These are phyloP conservation scores for Parelbella ahira DNA, from an alignment of 2,888 invertebrate genomes.

Conservation along the genomic window DNA sequence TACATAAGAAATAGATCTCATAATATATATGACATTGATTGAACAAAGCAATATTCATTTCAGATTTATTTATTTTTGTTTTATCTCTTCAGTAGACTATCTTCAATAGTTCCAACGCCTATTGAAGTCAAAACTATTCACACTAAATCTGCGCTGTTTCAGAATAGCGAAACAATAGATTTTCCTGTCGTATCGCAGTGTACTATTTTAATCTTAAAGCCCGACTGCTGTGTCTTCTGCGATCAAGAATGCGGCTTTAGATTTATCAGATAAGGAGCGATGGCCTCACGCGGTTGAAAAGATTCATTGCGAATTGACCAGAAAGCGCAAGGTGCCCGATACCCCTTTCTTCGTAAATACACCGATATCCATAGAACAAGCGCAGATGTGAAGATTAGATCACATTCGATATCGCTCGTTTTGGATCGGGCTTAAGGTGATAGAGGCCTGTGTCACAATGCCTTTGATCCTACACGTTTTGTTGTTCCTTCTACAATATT, in stretches of 20 bases:
- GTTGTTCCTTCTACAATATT: conserved; percentile 21
- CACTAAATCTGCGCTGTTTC: conserved; percentile 21
- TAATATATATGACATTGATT: too few species aligned
- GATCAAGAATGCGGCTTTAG: conserved; percentile 59
- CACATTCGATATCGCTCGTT: conserved; percentile 54
- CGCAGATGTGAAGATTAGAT: conserved; percentile 70
- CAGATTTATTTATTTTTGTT: too few species aligned
- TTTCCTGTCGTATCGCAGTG: conserved; percentile 24
- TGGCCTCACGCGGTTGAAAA: conserved; percentile 46
- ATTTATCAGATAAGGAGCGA: conserved; percentile 58
- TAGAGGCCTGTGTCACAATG: conserved; percentile 40
- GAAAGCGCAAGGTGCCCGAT: conserved; percentile 24
- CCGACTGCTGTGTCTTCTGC: conserved; percentile 32
- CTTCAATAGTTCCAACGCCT: too few species aligned
- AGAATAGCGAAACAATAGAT: conserved; percentile 25
- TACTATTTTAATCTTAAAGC: conserved; percentile 24
- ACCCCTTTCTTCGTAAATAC: conserved; percentile 24
- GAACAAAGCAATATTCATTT: too few species aligned
- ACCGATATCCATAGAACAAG: conserved; percentile 47
- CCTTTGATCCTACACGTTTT: conserved; percentile 24
- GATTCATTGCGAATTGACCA: conserved; percentile 63
- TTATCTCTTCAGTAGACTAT: too few species aligned
- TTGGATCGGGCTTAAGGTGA: conserved; percentile 45
- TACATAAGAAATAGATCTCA: too few species aligned
- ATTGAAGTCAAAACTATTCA: conserved; percentile 20